Evolutionary conservation across 37 sponge, comb jelly and placozoan species (phyloP).

Genomic region (Chondrosia reniformis): DNA sequence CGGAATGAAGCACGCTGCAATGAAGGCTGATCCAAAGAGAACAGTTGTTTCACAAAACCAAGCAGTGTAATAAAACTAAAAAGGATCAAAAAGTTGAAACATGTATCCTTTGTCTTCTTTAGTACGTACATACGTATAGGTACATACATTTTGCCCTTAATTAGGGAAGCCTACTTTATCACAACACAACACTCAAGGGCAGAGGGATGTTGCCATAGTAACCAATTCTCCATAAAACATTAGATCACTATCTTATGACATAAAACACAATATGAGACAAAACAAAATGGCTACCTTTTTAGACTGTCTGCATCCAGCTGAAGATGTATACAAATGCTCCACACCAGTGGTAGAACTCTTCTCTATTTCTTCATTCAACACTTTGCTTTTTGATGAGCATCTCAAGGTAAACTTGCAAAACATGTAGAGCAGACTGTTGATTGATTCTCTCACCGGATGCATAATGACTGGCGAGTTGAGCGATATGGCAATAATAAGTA

Average conservation of each 20-base stretch:
- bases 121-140: neutral
- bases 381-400: neutral
- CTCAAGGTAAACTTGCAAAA: too few relatives aligned
- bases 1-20: constrained; percentile 58
- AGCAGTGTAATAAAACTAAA: neutral
- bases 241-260: too few relatives aligned
- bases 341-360: neutral
- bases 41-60: constrained; percentile 66
- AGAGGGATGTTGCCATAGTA: too few relatives aligned
- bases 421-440: constrained; percentile 29
- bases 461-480: constrained; percentile 69
- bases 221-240: too few relatives aligned
- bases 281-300: too few relatives aligned
- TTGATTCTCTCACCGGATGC: constrained; percentile 55
- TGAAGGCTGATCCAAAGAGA: constrained; percentile 56
- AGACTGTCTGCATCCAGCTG: too few relatives aligned
- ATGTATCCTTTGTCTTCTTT: neutral
- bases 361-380: neutral
- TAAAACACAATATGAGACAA: too few relatives aligned
- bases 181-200: too few relatives aligned
- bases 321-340: neutral
- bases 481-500: constrained; percentile 64
- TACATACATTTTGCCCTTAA: too few relatives aligned
- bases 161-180: too few relatives aligned
- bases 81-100: neutral